Conservation (phyloP, 1,140 invertebrate genomes). For the Tetranychus cinnabarinus region DNA sequence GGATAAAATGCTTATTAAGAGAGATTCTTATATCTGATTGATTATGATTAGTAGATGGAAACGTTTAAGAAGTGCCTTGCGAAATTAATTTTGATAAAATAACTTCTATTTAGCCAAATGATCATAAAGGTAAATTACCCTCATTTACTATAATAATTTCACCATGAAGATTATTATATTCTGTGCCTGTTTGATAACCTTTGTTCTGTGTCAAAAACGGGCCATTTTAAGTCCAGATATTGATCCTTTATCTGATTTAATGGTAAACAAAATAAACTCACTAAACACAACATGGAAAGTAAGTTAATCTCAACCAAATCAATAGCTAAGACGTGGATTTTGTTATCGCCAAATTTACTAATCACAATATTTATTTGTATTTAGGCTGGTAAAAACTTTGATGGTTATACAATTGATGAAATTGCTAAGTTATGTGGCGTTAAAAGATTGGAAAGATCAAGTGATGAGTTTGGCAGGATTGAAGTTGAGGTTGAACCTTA, state of each 20-base stretch:
- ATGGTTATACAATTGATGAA: slow-evolving; percentile 22
- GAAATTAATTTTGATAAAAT: too few species aligned
- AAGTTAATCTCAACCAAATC: neutral
- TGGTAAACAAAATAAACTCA: slow-evolving; percentile 13
- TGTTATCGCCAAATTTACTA: neutral
- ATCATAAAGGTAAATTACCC: too few species aligned
- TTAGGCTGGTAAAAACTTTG: neutral
- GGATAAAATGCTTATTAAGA: too few species aligned
- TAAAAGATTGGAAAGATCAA: slow-evolving; percentile 29
- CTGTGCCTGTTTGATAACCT: too few species aligned
- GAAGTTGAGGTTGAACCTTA: slow-evolving; percentile 19
- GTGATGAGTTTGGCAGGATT: slow-evolving; percentile 17
- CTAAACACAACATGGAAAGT: slow-evolving; percentile 1
- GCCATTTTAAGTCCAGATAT: neutral
- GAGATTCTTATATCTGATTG: too few species aligned
- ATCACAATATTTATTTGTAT: too few species aligned
- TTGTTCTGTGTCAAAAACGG: too few species aligned
- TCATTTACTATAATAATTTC: too few species aligned
- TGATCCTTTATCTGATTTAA: slow-evolving; percentile 12
- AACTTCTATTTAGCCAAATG: too few species aligned
- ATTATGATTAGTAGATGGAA: too few species aligned
- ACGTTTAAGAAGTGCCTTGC: too few species aligned
- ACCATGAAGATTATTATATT: too few species aligned
- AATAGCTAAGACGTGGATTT: neutral
- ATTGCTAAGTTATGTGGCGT: slow-evolving; percentile 39